These are phyloP conservation scores for Quadroppia sp. DNA, from an alignment of 2,888 invertebrate species.

Conservation along the genomic window DNA sequence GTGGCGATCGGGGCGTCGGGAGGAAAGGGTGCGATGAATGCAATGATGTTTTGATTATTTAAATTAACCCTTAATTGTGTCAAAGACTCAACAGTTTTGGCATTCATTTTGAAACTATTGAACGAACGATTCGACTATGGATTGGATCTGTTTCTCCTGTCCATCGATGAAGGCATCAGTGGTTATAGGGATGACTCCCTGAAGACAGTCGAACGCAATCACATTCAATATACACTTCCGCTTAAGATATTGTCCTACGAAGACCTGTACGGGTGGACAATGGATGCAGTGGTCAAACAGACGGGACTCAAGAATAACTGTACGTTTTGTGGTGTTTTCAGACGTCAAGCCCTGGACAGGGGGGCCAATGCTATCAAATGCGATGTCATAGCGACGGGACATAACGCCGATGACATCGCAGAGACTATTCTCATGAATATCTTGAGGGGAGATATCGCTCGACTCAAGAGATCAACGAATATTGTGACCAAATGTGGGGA, in stretches of 20 bases:
- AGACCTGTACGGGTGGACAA: slow-evolving; percentile 98
- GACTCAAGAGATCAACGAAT: slow-evolving; percentile 84
- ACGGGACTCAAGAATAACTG: slow-evolving; percentile 90
- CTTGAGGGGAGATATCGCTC: slow-evolving; percentile 89
- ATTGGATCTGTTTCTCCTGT: slow-evolving; percentile 79
- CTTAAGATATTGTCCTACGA: slow-evolving; percentile 90
- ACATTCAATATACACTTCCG: slow-evolving; percentile 86
- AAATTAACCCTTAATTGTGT: slow-evolving; percentile 5
- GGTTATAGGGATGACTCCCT: slow-evolving; percentile 62
- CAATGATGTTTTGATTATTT: background rate
- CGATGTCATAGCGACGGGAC: slow-evolving; percentile 87
- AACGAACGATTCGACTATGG: slow-evolving; percentile 88
- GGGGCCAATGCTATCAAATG: slow-evolving; percentile 84
- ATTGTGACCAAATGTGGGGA: slow-evolving; percentile 69
- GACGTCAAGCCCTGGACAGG: slow-evolving; percentile 80
- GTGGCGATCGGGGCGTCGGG: slow-evolving; percentile 81
- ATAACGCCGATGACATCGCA: slow-evolving; percentile 96
- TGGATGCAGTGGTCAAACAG: slow-evolving; percentile 88
- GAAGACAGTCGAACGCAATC: slow-evolving; percentile 84
- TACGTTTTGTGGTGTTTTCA: slow-evolving; percentile 80
- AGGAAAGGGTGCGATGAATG: slow-evolving; percentile 54
- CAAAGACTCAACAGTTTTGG: slow-evolving; percentile 93
- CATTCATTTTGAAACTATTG: slow-evolving; percentile 82
- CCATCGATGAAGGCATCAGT: slow-evolving; percentile 98
- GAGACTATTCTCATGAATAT: slow-evolving; percentile 99